A percentile compares a stretch with the other conserved stretches of the same genome.
Conservation (phyloP, 2,113 vertebrate genomes). For the Paraplagusia blochii region DNA sequence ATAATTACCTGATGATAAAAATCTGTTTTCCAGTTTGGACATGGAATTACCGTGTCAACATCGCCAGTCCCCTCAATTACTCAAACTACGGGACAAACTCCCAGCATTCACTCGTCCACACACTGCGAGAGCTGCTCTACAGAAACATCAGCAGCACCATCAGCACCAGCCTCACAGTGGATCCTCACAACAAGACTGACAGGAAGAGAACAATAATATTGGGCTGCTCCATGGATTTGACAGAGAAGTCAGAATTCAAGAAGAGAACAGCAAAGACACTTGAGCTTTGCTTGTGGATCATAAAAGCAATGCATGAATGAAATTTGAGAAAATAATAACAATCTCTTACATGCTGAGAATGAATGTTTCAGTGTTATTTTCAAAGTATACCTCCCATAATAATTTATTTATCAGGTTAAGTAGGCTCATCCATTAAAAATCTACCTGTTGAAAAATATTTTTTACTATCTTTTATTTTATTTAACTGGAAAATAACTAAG, state of each 20-base stretch:
- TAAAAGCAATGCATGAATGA: not conserved
- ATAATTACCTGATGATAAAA: too few relatives aligned
- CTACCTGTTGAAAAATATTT: not conserved
- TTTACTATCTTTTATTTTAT: not conserved
- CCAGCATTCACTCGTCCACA: conserved; percentile 47
- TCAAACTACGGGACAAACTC: conserved; percentile 37
- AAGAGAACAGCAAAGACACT: not conserved
- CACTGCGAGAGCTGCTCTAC: conserved; percentile 66
- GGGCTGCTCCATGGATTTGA: not conserved
- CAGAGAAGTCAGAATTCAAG: not conserved
- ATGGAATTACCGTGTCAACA: conserved; percentile 27
- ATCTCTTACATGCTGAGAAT: not conserved
- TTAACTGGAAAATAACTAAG: not conserved
- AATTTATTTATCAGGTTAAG: conserved; percentile 25
- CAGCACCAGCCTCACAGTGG: conserved; percentile 46
- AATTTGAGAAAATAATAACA: not conserved
- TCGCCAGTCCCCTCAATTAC: conserved; percentile 15
- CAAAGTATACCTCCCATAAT: conserved; percentile 9
- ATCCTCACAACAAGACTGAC: conserved; percentile 56
- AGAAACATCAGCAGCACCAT: conserved; percentile 62
- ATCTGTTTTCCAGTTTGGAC: conserved; percentile 54
- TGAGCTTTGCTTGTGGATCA: not conserved
- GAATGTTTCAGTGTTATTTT: not conserved
- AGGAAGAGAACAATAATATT: not conserved
- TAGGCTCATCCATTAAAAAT: not conserved